phyloP scores from a whole-genome alignment of 2,113 vertebrate genomes.

The Campylomormyrus numenius region DNA sequence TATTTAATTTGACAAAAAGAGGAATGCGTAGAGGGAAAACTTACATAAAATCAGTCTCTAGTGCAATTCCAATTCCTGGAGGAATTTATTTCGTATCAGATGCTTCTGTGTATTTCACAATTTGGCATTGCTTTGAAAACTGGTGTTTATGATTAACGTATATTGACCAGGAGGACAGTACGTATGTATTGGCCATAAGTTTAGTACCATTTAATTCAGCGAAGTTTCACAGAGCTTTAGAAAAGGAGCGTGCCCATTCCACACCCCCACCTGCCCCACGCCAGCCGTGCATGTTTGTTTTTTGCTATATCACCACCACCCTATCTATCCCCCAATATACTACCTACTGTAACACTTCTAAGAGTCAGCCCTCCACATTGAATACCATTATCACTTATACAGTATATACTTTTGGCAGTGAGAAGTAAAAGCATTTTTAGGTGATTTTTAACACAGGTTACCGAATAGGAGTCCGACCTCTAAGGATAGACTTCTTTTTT shows the following conservation, averaged over 20 bases:
- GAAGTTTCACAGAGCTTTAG: background rate
- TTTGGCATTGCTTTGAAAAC: background rate
- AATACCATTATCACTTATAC: background rate
- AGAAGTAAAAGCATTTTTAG: background rate
- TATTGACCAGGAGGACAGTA: background rate
- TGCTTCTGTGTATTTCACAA: background rate
- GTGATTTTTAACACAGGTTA: background rate
- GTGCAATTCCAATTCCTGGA: background rate
- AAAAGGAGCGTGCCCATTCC: background rate
- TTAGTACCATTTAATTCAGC: background rate
- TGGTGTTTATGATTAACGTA: background rate
- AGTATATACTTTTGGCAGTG: background rate
- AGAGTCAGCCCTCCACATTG: background rate
- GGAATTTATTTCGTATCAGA: background rate
- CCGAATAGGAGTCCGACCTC: background rate
- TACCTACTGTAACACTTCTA: background rate
- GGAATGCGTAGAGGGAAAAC: background rate
- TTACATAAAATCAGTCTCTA: background rate
- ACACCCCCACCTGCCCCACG: background rate
- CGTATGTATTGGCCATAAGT: background rate
- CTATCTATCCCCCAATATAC: background rate
- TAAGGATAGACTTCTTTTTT: background rate
- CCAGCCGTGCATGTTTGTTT: background rate
- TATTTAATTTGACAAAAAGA: background rate
- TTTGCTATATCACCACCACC: background rate